These are phyloP conservation scores for Drosophila trapezifrons DNA, from an alignment of 1,140 invertebrate genomes.

Conservation along the genomic window DNA sequence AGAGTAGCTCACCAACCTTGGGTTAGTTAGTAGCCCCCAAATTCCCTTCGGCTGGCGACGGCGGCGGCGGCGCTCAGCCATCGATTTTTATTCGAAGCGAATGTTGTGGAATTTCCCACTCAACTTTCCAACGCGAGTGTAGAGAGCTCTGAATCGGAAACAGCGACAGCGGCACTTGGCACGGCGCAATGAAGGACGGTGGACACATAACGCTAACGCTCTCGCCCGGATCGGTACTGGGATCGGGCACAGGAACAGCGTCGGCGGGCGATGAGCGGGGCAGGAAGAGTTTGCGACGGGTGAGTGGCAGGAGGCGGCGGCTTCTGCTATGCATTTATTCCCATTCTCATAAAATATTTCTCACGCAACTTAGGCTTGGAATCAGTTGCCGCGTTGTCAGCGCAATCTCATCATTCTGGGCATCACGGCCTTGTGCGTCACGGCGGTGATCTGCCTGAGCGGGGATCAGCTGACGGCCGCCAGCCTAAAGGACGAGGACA, in stretches of 20 bases:
- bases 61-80: constrained; percentile 20
- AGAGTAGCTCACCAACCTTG: constrained; percentile 6
- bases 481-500: constrained; percentile 34
- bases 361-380: constrained; percentile 88
- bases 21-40: constrained; percentile 39
- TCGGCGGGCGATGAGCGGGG: constrained; percentile 45
- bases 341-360: constrained; percentile 56
- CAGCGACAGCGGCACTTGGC: not conserved
- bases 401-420: constrained; percentile 89
- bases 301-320: constrained; percentile 31
- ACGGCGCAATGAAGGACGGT: constrained; percentile 56
- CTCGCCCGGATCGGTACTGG: constrained; percentile 23
- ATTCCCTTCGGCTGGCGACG: constrained; percentile 3
- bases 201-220: constrained; percentile 77
- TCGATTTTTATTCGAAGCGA: constrained; percentile 53
- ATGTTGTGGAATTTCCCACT: constrained; percentile 42
- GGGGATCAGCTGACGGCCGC: constrained; percentile 60
- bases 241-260: not conserved
- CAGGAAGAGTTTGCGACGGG: constrained; percentile 74
- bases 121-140: constrained; percentile 18
- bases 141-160: constrained; percentile 5
- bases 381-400: constrained; percentile 92
- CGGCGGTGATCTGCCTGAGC: constrained; percentile 67
- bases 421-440: constrained; percentile 64
- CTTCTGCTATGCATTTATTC: constrained; percentile 4